Evolutionary conservation across 2,797 vertebrate species (phyloP).

Genomic region (Arctocebus calabarensis): DNA sequence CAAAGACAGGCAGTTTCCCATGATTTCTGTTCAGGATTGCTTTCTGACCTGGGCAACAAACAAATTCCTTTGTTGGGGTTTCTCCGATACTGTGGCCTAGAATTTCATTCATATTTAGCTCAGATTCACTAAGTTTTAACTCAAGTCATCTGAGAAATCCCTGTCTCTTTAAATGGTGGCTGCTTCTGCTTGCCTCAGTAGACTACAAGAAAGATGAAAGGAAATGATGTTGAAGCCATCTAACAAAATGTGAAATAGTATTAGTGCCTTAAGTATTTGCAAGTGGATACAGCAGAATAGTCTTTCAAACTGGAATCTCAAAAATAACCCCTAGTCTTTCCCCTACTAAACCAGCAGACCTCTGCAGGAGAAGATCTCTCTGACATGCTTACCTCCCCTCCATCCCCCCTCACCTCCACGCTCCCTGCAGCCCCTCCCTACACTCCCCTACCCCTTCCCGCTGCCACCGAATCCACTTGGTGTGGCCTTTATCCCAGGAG

Average conservation of each 20-base stretch:
- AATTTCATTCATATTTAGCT: background rate
- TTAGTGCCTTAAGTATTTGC: background rate
- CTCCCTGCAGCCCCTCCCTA: background rate
- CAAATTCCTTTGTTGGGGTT: background rate
- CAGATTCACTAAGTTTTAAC: background rate
- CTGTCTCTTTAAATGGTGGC: background rate
- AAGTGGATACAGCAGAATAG: background rate
- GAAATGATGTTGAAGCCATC: background rate
- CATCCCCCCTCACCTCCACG: rapidly evolving
- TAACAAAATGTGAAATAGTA: background rate
- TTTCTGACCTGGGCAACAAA: background rate
- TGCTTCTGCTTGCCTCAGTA: background rate
- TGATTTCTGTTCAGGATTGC: background rate
- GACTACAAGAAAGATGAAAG: background rate
- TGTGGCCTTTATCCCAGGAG: background rate
- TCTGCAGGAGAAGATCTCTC: background rate
- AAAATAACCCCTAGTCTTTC: background rate
- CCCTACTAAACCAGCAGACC: background rate
- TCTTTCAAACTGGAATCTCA: background rate
- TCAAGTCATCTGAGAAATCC: background rate
- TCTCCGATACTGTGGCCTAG: background rate
- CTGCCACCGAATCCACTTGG: background rate
- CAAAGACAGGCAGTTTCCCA: background rate
- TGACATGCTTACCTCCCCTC: background rate
- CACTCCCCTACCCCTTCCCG: background rate